Percentiles rank a stretch among this genome's conserved stretches.
These are phyloP conservation scores for Halictus ligatus DNA, from an alignment of 2,888 invertebrate genomes.

Conservation along the genomic window DNA sequence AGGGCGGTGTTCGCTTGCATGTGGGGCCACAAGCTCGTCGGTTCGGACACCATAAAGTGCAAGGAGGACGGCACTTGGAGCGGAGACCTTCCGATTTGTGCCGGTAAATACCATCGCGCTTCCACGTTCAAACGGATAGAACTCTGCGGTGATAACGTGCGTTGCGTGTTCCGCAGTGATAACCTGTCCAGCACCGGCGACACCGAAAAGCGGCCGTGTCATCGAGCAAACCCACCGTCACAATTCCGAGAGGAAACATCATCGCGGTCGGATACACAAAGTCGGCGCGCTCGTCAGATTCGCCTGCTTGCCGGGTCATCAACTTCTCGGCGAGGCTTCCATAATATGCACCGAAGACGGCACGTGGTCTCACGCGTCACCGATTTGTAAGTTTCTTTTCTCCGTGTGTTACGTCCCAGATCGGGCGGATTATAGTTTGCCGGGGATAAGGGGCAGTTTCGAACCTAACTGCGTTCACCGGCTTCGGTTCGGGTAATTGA, in stretches of 20 bases:
- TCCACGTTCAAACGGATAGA: too few species aligned
- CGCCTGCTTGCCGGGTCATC: constrained; percentile 89
- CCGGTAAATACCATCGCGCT: constrained; percentile 85
- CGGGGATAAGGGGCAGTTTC: too few species aligned
- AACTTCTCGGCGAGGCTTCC: constrained; percentile 91
- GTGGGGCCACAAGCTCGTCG: constrained; percentile 92
- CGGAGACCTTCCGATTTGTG: constrained; percentile 90
- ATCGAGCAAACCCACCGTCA: constrained; percentile 83
- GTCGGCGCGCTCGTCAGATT: constrained; percentile 93
- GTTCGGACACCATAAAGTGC: constrained; percentile 92
- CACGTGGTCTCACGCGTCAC: constrained; percentile 94
- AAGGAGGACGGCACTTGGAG: constrained; percentile 93
- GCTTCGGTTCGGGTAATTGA: too few species aligned
- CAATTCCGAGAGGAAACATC: constrained; percentile 77
- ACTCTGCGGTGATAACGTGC: not conserved
- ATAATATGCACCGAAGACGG: constrained; percentile 95
- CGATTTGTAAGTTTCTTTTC: constrained; percentile 89
- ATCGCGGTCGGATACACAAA: constrained; percentile 85
- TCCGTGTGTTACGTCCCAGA: too few species aligned
- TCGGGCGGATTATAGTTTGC: too few species aligned
- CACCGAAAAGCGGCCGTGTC: constrained; percentile 90
- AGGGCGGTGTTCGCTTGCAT: constrained; percentile 93
- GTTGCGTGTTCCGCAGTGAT: constrained; percentile 87
- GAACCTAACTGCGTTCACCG: too few species aligned
- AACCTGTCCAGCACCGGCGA: constrained; percentile 91